Evolutionary conservation across 2,888 invertebrate genomes (phyloP).

Genomic region (Tinea trinotella): DNA sequence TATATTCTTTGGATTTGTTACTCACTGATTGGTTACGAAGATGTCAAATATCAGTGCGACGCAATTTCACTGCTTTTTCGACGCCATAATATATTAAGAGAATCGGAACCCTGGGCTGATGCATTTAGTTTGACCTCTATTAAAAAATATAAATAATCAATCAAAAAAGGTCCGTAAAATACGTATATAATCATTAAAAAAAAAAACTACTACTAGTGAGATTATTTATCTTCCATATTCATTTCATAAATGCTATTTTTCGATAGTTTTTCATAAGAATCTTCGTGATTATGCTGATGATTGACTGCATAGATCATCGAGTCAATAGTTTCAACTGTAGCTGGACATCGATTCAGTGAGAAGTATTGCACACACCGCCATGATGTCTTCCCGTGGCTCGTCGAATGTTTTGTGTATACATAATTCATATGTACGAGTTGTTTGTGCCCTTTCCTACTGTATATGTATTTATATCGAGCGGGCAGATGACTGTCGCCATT

Average conservation of each 20-base stretch:
- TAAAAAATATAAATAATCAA: too few relatives aligned
- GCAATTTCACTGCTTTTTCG: too few relatives aligned
- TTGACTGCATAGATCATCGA: constrained; percentile 63
- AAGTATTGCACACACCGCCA: constrained; percentile 70
- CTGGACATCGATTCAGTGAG: constrained; percentile 65
- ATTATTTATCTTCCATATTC: constrained; percentile 30
- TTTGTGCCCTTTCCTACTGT: constrained; percentile 68
- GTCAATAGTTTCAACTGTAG: constrained; percentile 65
- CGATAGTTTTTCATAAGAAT: constrained; percentile 58
- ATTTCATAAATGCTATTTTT: constrained; percentile 67
- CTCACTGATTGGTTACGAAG: too few relatives aligned
- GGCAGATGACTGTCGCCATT: constrained; percentile 57
- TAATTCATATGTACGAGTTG: constrained; percentile 68
- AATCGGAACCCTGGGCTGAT: too few relatives aligned
- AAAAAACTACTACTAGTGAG: too few relatives aligned
- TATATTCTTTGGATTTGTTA: too few relatives aligned
- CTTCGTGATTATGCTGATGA: constrained; percentile 65
- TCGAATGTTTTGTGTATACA: constrained; percentile 68
- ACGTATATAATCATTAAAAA: too few relatives aligned
- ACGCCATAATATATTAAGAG: too few relatives aligned
- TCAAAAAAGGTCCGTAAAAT: too few relatives aligned
- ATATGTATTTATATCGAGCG: constrained; percentile 62
- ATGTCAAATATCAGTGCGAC: too few relatives aligned
- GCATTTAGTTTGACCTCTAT: too few relatives aligned
- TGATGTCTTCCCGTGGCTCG: constrained; percentile 65